Evolutionary conservation across 2,888 invertebrate species (phyloP).

Genomic region (Melinopterus prodromus): DNA sequence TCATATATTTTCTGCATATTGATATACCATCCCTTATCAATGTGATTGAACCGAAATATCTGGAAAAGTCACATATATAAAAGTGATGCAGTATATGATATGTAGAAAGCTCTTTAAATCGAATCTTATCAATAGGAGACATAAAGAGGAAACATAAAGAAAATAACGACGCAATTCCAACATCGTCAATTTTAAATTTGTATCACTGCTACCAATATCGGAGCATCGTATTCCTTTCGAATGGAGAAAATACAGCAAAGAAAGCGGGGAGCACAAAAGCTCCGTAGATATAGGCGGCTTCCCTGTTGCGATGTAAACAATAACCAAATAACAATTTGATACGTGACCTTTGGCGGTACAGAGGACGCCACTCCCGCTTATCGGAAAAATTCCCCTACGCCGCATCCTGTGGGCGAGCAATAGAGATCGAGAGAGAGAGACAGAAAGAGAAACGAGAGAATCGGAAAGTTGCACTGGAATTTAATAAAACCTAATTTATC

Average conservation of each 20-base stretch:
- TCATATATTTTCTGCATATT: too few species aligned
- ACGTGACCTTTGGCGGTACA: not conserved
- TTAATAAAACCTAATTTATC: slow-evolving; percentile 27
- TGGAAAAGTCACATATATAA: too few species aligned
- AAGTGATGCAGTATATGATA: not conserved
- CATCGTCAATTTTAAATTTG: not conserved
- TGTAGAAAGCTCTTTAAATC: not conserved
- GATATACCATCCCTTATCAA: too few species aligned
- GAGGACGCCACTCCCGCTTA: not conserved
- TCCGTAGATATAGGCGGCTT: not conserved
- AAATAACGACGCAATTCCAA: not conserved
- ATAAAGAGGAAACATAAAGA: not conserved
- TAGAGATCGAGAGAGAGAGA: not conserved
- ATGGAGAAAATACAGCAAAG: not conserved
- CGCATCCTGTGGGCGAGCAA: not conserved
- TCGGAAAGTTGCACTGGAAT: slow-evolving; percentile 16
- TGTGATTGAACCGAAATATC: too few species aligned
- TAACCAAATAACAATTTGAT: not conserved
- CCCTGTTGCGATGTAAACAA: not conserved
- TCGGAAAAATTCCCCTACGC: not conserved
- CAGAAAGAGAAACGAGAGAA: not conserved
- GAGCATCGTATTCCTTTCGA: not conserved
- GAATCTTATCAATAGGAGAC: not conserved
- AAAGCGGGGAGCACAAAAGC: not conserved
- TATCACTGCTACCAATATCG: not conserved